Evolutionary conservation across 2,797 vertebrate genomes (phyloP), one percentile per base, ranked within the genome.

Genomic region (Amblyopsis hoosieri): DNA sequence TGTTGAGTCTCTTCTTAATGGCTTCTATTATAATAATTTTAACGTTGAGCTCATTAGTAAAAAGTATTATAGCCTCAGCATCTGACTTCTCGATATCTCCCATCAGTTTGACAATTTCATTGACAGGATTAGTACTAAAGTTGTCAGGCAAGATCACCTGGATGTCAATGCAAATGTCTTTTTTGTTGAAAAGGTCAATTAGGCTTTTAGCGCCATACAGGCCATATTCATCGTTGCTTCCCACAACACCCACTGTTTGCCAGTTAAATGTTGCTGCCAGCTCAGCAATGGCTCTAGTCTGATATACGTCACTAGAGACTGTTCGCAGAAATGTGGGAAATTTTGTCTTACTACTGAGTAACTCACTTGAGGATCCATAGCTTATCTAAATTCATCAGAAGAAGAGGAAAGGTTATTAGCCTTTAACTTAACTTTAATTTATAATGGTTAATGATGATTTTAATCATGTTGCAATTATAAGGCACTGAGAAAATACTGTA

Each of bases 291-390:
- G 72, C 86, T 56, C 19, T 47, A 2, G 79, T 84, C 64, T 88
- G 85, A 62, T 72, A 29, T 48, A 19, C 8, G 47, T 89, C 86
- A 45, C 85, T 89, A 0, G 81, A 31, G 62, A 87, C 57, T 5
- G 81, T 84, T 72, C 82, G 64, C 23, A 88, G 65, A 69, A 89
- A 87, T 49, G 78, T 82, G 45, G 86, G 87, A 60, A 87, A 89
- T 73, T 82, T 89, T 0, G 47, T 8, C 71, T 84, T 89, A 4
- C 29, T 66, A 69, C 84, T 89, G 45, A 89, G 82, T 12, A 70
- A 2, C 62, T 75, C 67, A 1, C 83, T 88, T 0, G 82, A 86
- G 0, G 83, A 75, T 37, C 33, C 54, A 45, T 81, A 78, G 45
- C 86, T 81, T n/a, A 89, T 83, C 86, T 89, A 78, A 48, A 3